phyloP scores from a whole-genome alignment of 1,140 invertebrate species.

The Leptinotarsa undecemlineata region DNA sequence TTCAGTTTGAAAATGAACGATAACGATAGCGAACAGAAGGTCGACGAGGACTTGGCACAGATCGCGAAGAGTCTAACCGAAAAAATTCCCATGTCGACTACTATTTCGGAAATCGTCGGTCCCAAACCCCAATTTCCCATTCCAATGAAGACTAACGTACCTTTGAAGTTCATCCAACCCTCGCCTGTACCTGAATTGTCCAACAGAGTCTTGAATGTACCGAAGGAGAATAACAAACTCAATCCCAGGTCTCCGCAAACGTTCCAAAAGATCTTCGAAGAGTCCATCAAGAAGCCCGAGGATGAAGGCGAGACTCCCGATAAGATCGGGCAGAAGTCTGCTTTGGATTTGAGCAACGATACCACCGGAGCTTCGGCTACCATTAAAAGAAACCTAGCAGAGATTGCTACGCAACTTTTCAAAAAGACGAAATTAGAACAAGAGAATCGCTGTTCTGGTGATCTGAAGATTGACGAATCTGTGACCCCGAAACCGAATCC shows the following conservation, averaged over 20 bases:
- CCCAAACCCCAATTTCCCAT: slow-evolving; percentile 38
- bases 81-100: slow-evolving; percentile 41
- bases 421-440: slow-evolving; percentile 50
- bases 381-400: slow-evolving; percentile 46
- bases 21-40: slow-evolving; percentile 41
- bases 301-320: not conserved
- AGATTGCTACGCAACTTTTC: slow-evolving; percentile 48
- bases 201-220: slow-evolving; percentile 27
- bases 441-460: slow-evolving; percentile 28
- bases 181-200: slow-evolving; percentile 31
- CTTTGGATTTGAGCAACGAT: slow-evolving; percentile 25
- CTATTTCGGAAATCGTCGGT: slow-evolving; percentile 36
- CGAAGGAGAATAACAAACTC: slow-evolving; percentile 26
- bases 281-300: slow-evolving; percentile 48
- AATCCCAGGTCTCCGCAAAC: slow-evolving; percentile 41
- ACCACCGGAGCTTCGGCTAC: not conserved
- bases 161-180: slow-evolving; percentile 33
- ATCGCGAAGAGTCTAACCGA: slow-evolving; percentile 40
- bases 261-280: slow-evolving; percentile 55
- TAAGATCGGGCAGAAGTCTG: slow-evolving; percentile 25
- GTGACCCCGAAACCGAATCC: slow-evolving; percentile 12
- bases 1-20: slow-evolving; percentile 33
- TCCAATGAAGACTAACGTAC: slow-evolving; percentile 36
- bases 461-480: slow-evolving; percentile 14
- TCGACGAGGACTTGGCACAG: slow-evolving; percentile 39